phyloP scores from a whole-genome alignment of 2,113 vertebrate genomes.

The Heloderma charlesbogerti region DNA sequence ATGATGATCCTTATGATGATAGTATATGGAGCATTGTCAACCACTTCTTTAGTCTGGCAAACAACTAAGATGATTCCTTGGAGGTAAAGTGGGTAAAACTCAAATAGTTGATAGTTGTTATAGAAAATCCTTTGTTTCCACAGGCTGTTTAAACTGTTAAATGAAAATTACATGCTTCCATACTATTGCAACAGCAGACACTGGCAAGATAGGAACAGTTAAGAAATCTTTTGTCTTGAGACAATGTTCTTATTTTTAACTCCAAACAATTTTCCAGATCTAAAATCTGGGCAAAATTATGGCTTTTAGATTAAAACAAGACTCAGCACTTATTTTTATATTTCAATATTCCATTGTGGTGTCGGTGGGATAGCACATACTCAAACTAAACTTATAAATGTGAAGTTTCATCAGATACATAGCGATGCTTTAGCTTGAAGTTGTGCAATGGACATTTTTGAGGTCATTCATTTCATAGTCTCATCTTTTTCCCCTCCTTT shows the following conservation, averaged over 20 bases:
- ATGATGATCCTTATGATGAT: neutral
- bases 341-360: neutral
- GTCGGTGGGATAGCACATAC: neutral
- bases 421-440: neutral
- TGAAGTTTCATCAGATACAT: neutral
- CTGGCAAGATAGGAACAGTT: neutral
- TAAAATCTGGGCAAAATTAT: neutral
- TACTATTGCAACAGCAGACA: neutral
- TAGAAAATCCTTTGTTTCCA: neutral
- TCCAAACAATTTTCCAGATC: neutral
- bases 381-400: neutral
- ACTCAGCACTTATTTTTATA: neutral
- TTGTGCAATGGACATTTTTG: neutral
- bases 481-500: neutral
- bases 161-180: neutral
- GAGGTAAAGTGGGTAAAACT: neutral
- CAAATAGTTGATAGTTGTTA: neutral
- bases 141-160: neutral
- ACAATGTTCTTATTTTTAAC: neutral
- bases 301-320: conserved; percentile 2
- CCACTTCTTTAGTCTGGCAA: neutral
- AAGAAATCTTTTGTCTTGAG: neutral
- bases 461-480: neutral
- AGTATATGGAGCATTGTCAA: neutral
- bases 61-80: neutral